A percentile compares a stretch with the other conserved stretches of the same genome.
Conservation (phyloP, 2,888 invertebrate genomes). For the Cloeon dipterum region DNA sequence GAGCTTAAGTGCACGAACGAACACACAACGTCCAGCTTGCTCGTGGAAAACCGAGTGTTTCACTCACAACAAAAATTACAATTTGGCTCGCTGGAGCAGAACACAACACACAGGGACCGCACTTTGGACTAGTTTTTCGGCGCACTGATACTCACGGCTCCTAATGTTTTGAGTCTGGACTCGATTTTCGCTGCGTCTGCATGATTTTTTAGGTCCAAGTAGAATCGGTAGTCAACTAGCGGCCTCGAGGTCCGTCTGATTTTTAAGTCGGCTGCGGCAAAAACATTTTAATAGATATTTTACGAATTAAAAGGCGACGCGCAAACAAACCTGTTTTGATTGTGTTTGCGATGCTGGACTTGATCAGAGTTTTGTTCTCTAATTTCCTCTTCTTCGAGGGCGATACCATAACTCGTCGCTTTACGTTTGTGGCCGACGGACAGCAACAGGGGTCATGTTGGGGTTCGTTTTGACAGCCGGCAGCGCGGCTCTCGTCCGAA, state of each 20-base stretch:
- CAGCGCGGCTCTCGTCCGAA: too few species aligned
- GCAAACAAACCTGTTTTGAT: slow-evolving; percentile 4
- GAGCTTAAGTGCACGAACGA: neutral
- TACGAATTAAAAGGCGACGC: neutral
- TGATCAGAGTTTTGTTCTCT: slow-evolving; percentile 9
- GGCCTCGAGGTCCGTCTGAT: slow-evolving; percentile 25
- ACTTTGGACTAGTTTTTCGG: too few species aligned
- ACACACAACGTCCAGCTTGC: neutral
- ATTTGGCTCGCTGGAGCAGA: neutral
- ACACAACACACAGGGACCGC: slow-evolving; percentile 8
- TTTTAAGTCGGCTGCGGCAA: neutral
- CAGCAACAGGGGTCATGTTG: too few species aligned
- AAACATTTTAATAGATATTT: neutral
- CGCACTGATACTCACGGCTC: slow-evolving; percentile 54
- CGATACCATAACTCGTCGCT: slow-evolving; percentile 21
- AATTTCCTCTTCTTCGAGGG: slow-evolving; percentile 18
- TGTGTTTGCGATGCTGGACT: slow-evolving; percentile 6
- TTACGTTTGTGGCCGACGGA: too few species aligned
- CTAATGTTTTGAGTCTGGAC: slow-evolving; percentile 41
- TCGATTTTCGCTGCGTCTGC: slow-evolving; percentile 37
- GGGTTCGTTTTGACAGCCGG: too few species aligned
- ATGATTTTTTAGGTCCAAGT: slow-evolving; percentile 52
- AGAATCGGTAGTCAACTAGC: slow-evolving; percentile 43
- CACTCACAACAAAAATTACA: neutral
- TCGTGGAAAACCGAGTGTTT: neutral